Base-by-base conservation (phyloP, 2,888 invertebrate species). In the Agonopterix subpropinquella region DNA sequence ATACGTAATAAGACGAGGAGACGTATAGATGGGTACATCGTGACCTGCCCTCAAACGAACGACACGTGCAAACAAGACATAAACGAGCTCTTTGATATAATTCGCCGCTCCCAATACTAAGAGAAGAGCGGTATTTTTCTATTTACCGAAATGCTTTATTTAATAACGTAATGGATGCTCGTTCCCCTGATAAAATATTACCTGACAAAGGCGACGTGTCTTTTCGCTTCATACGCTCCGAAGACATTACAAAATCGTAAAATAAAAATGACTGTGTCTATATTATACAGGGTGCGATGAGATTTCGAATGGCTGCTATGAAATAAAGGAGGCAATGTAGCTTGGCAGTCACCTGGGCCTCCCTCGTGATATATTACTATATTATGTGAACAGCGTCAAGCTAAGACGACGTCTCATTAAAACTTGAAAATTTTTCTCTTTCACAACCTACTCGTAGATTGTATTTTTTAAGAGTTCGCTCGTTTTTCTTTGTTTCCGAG, bases 201-300 rank as follows among this genome's bases (percentile, higher is more conserved):
- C 48, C 56, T 52, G 57, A 53, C 57, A 61, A 56, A 58, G 53
- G 48, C 43, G 45, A 47, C 36, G 49, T 47, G 36, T 45, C 45
- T 48, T 54, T 53, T 55, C 55, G 55, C 53, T 64, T 62, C 59
- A 59, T 65, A 62, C 62, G 65, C 57, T 51, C 54, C 57, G 53
- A 62, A 57, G 60, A 65, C 67, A 70, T 76, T 74, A 77, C 65
- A 70, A 70, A 72, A 68, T 67, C 73, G 71, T 77, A 71, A 78
- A 77, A 75, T 73, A 72, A 70, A 73, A 71, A 75, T 65, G 69
- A 68, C 62, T 62, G 56, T 54, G 65, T 61, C 59, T 65, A 63
- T 62, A 68, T 65, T 61, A 44, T 36, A 66, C 62, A 59, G 50
- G 50, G 61, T 63, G 59, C 64, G 68, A 66, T 66, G 73, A 71